Conservation (phyloP, 2,797 vertebrate genomes). For the Peromyscus eremicus region DNA sequence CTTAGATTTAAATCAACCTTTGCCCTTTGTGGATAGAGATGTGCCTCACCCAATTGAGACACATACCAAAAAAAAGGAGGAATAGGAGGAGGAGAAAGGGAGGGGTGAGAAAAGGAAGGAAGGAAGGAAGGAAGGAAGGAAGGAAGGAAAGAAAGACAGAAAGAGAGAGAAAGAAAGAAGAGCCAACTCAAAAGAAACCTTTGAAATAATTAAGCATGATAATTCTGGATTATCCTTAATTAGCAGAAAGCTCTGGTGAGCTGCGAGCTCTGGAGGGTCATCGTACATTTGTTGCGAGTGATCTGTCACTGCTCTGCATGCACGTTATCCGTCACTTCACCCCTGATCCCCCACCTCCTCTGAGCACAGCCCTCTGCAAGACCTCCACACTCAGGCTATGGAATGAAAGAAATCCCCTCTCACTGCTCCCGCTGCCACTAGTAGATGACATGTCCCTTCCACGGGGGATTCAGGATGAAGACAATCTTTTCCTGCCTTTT, state of each 20-base stretch:
- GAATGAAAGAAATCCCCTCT: conserved; percentile 61
- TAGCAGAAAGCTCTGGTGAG: conserved; percentile 73
- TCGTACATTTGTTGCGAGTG: conserved; percentile 68
- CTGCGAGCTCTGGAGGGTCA: conserved; percentile 72
- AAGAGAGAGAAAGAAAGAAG: no score
- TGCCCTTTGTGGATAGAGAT: conserved; percentile 52
- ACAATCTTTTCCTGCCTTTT: conserved; percentile 16
- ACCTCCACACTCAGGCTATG: conserved; percentile 51
- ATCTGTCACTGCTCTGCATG: conserved; percentile 63
- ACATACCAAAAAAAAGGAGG: not conserved
- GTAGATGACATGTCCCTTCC: conserved; percentile 31
- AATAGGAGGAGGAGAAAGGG: not conserved
- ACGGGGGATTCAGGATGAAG: not conserved
- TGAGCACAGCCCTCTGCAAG: conserved; percentile 60
- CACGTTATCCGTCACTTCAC: conserved; percentile 65
- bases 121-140: no score
- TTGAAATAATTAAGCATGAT: conserved; percentile 81
- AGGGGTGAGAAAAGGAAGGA: no score
- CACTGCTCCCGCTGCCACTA: not conserved
- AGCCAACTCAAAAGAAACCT: conserved; percentile 66
- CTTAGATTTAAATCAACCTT: conserved; percentile 45
- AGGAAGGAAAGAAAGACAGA: no score
- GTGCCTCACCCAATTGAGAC: conserved; percentile 9
- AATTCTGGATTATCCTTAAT: conserved; percentile 84
- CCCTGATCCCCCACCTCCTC: conserved; percentile 73